Base-by-base conservation (phyloP, 2,113 vertebrate genomes). In the Muscicapa adusta region DNA sequence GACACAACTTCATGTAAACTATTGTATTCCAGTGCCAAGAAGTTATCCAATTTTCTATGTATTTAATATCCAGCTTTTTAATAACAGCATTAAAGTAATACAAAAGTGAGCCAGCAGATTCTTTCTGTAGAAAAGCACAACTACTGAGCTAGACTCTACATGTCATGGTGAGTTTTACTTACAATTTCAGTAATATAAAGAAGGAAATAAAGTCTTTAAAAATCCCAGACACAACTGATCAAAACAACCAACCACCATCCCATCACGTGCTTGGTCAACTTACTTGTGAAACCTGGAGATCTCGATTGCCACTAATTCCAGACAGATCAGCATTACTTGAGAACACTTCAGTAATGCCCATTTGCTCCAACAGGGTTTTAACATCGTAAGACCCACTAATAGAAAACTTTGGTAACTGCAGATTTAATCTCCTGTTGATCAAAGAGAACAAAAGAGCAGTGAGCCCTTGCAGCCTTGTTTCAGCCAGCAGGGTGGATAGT, bases 271-370 rank as follows among this genome's bases (percentile, higher is more conserved):
- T 61, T 33, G 53, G 38, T 82, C 48, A 61, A 93, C 97, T 94
- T 98, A 99, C 98, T 97, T 97, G 95, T 77, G 99, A 99, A 92
- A 98, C 96, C 74, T 97, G 98, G 67, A 99, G 96, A 50, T 88
- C 40, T 3, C 0, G 71, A 10, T 77, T 91, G 43, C 94, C 86
- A 33, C 97, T 96, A 95, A 99, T 98, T 79, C 98, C 98, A 89
- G 96, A 97, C 50, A 99, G 97, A 91, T 99, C 93, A 73, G 99
- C 98, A 24, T 54, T 84, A 31, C 74, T 22, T 88, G 94, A 78
- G 96, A 99, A 99, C 67, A 98, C 98, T 86, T 99, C 97, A 33
- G 95, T 94, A 79, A 99, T 98, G 70, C 98, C 99, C 98, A 99
- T 98, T 82, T 97, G 96, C 66, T 43, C 45, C 82, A 99, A 90